Evolutionary conservation across 2,888 invertebrate species (phyloP).

Genomic region (Spilosoma lubricipeda): DNA sequence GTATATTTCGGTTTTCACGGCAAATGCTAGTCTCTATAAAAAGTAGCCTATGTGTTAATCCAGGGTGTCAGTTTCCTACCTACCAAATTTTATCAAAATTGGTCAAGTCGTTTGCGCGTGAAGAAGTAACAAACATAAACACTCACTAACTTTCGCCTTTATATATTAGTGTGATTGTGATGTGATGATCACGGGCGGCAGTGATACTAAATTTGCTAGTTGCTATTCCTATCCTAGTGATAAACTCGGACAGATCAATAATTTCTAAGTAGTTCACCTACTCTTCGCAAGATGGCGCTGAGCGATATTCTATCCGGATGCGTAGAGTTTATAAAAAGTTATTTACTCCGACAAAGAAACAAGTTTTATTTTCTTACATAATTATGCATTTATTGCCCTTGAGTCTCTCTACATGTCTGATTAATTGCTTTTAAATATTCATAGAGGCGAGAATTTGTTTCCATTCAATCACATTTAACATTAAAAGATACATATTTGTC

Average conservation of each 20-base stretch:
- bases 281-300: not conserved
- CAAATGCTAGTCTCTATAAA: too few species aligned
- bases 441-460: not conserved
- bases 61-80: too few species aligned
- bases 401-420: not conserved
- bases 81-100: too few species aligned
- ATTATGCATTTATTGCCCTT: not conserved
- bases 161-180: too few species aligned
- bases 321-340: not conserved
- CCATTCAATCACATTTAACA: not conserved
- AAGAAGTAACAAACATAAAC: too few species aligned
- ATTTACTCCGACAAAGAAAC: not conserved
- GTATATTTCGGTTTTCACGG: too few species aligned
- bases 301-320: not conserved
- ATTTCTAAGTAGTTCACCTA: not conserved
- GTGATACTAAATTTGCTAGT: too few species aligned
- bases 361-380: not conserved
- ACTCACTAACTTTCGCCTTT: too few species aligned
- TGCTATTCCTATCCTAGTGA: too few species aligned
- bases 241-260: not conserved
- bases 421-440: constrained; percentile 4
- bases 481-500: not conserved
- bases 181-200: too few species aligned
- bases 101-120: too few species aligned
- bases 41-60: too few species aligned